Base-by-base conservation (phyloP, 1,140 invertebrate genomes). In the Zaprionus gabonicus region DNA sequence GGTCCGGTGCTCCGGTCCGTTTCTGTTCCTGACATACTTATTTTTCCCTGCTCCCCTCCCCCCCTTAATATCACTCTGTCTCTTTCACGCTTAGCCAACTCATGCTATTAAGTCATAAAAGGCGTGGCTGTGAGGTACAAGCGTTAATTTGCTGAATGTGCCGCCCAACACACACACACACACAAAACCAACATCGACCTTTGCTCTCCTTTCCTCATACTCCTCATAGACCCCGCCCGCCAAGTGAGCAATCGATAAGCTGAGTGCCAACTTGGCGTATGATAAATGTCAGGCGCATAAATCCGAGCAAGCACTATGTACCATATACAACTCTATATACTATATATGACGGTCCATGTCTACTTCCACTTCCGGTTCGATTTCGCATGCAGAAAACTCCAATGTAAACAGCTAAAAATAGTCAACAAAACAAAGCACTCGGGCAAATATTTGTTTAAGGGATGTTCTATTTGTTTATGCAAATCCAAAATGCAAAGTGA, bases 71-170 rank as follows among this genome's bases (percentile, higher is more conserved):
- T 38, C 41, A 25, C 27, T 31, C 15, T 46, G 34, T 41, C 59
- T 56, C 38, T 72, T 78, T 64, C 44, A 63, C 64, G 72, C 53
- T 46, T 70, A 72, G 71, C 62, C 62, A 58, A 58, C 64, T 62
- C 41, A 73, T 63, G 57, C 53, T 63, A 87, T 87, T 88, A 84
- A 87, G 84, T 79, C 84, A 87, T 87, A 88, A 87, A 87, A 73
- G 72, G 84, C 71, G 53, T 78, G 81, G 46, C 63, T 63, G 20
- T 62, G 63, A 15, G 41, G 41, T 38, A 65, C 20, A 38, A 53
- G 46, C 64, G 83, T 69, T 86, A 82, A 88, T 87, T 87, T 85
- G 78, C 64, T 81, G 55, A 86, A 65, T 78, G 63, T 51, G 27
- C 36, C 46, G n/a, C 38, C 53, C 66, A 46, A 46, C 69, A 44